Evolutionary conservation across 35 echinoderm and acorn worm species (phyloP), one percentile per base, ranked within the genome.

Genomic region (Heliocidaris erythrogramma): DNA sequence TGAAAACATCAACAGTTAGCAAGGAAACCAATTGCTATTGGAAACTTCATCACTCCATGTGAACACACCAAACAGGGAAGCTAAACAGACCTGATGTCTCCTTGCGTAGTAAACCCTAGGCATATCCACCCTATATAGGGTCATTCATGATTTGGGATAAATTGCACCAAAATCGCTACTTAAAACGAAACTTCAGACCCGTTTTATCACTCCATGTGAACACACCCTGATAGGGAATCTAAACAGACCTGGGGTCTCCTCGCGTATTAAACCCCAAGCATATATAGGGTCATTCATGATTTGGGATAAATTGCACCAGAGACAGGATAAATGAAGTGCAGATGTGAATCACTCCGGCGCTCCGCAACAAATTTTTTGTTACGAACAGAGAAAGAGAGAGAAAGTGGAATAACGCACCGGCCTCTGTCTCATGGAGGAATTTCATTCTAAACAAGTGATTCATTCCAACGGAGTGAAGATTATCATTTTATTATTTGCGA

Each of bases 61-160:
- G 52, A 56, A 56, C 52, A 56, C 52, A 56, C 52, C 10, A 2
- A 11, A 56, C 14, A 14, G 14, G 9, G 11, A 56, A 56, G 52
- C 52, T 13, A 56, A 56, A 56, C 52, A 56, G 52, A 56, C 10
- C 52, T 56, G 10, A 13, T 7, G 52, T 56, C 52, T 56, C 52
- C 52, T 14, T 56, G 7, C 6, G 10, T 2, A 42, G 35, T 78
- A 78, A 21, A 78, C 65, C 65, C 27, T 24, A 78, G 65, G 65
- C 65, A n/a, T 78, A 78, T 78, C 35, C 35, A 42, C 35, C 35
- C 1, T 42, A 78, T 78, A 78, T 78, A 78, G 65, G 65, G 65
- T 78, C 65, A 78, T 78, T 78, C 65, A 78, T 78, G 65, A 78
- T 78, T 78, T 78, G 65, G 65, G 65, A 78, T 78, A 78, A 78